Base-by-base conservation (phyloP, 2,888 invertebrate species). In the Morpho deidamia region DNA sequence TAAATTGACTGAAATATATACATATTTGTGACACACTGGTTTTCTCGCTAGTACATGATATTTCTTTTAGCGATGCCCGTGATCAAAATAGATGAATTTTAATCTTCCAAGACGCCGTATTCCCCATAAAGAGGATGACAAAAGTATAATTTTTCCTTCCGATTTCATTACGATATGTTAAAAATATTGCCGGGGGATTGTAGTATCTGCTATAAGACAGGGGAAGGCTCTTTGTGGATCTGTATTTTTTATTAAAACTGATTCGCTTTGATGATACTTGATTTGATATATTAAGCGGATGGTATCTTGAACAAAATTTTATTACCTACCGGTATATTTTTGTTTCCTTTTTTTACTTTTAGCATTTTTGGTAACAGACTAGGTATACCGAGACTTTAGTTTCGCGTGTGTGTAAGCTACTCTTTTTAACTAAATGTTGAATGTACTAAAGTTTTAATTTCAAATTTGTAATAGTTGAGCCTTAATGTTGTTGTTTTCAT, bases 141-240 rank as follows among this genome's bases (percentile, higher is more conserved):
- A 49, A 53, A 44, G 37, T 43, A 32, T 49, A 55, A 48, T 52
- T 59, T 33, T 58, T 62, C 53, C 61, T 56, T 51, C 57, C 74
- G 81, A 84, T 84, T 79, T 83, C 81, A 83, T 84, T 83, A 83
- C 67, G 83, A 83, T 83, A 82, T 63, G 53, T 58, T 52, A 61
- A 63, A 64, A 52, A 45, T 56, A 56, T 56, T 49, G 44, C 54
- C 10, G 49, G 47, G 52, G 56, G 48, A 40, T 41, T 46, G 32
- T 34, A 41, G 4, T 39, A 12, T 39, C n/a, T 11, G 40, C 10
- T 33, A 23, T 23, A 11, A 40, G 41, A 39, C 44, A 11, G 44
- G 43, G 35, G 33, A 38, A 44, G 34, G 32, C 43, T 37, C 39
- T 46, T 50, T 46, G 42, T 45, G 23, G 43, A 39, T 51, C 12